Conservation (phyloP, 2,888 invertebrate species). For the Drosophila testacea region DNA sequence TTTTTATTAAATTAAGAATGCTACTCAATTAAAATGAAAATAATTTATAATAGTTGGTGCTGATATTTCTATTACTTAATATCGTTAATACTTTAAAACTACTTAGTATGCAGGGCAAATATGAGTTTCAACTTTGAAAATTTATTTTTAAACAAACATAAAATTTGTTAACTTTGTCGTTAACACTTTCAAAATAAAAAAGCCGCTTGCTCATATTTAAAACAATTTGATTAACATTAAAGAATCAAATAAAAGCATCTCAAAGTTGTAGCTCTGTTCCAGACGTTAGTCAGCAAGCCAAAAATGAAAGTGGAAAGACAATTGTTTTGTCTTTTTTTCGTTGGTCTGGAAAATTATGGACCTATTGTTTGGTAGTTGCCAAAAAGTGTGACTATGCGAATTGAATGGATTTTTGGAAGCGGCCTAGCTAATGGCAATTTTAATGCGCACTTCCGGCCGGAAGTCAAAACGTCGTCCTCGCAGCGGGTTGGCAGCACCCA, state of each 20-base stretch:
- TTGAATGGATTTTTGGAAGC: slow-evolving; percentile 26
- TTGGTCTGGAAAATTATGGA: slow-evolving; percentile 46
- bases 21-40: no score
- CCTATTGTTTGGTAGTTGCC: slow-evolving; percentile 61
- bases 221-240: not conserved
- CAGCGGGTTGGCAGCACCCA: slow-evolving; percentile 60
- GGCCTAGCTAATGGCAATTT: slow-evolving; percentile 67
- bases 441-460: slow-evolving; percentile 72
- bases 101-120: no score
- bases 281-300: slow-evolving; percentile 33
- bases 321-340: slow-evolving; percentile 19
- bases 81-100: no score
- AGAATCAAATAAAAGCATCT: not conserved
- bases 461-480: slow-evolving; percentile 59
- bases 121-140: no score
- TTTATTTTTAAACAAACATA: no score
- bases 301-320: slow-evolving; percentile 39
- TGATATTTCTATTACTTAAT: no score
- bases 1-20: no score
- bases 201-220: no score
- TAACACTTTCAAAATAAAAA: no score
- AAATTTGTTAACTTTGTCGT: no score
- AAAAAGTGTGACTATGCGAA: slow-evolving; percentile 43
- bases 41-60: no score
- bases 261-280: not conserved